Evolutionary conservation across 2,113 vertebrate species (phyloP), one percentile per base, ranked within the genome.

Genomic region (Setophaga coronata): DNA sequence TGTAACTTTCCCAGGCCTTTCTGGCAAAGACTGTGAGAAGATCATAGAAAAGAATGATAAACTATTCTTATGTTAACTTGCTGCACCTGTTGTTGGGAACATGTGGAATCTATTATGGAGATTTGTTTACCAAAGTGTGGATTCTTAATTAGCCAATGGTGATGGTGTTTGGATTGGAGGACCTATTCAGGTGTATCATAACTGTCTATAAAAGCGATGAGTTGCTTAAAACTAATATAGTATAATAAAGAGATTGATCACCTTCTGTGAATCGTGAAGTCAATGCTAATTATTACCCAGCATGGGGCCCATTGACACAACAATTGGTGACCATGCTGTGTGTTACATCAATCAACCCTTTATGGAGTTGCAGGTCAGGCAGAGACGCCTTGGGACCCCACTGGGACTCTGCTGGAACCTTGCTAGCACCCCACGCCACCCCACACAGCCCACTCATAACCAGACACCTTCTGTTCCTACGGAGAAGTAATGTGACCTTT

Each of bases 381-480:
- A 6, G 14, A 57, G 14, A 34, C 6, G 4, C 14, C 56, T 57
- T 3, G 3, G 56, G 33, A 34, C 21, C 21, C 56, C 6, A 3
- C 33, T 4, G 6, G 33, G 14, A 34, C 14, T 51, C 33, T 8
- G 19, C 6, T 8, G 19, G 56, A 4, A 14, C n/a, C 56, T 34
- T 4, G 56, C 21, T 24, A 24, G 33, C 33, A 58, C 21, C 56
- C 21, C 2, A 9, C 9, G 0, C 33, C 3, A 3, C 21, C 56
- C 33, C 4, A 6, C 14, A 7, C 21, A 34, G 56, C 33, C 20
- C 20, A 9, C 21, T 34, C 2, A 0, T 34, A 34, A 58, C 14
- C 1, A 1, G 9, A 58, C 9, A 24, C n/a, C 56, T 58, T 58
- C 14, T 58, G 21, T 34, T 58, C 21, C n/a, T 10, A 2, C 1